phyloP scores from a whole-genome alignment of 2,113 vertebrate genomes.

The Rallus limicola region DNA sequence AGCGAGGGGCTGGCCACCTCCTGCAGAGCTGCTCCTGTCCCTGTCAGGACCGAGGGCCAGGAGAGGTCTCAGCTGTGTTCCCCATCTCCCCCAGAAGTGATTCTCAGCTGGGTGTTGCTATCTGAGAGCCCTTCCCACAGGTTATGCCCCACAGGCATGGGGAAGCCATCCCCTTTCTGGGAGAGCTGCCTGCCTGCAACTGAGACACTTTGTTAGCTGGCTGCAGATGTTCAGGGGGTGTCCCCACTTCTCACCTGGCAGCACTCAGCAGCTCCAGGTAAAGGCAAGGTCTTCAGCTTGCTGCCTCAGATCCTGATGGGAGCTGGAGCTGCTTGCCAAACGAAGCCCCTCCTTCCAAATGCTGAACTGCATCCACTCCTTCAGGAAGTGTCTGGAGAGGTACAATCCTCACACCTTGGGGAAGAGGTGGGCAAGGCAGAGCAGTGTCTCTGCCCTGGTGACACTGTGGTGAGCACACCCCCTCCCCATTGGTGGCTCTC shows the following conservation, averaged over 20 bases:
- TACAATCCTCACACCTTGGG: rapidly evolving
- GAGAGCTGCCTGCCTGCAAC: background rate
- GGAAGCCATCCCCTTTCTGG: background rate
- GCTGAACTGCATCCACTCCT: background rate
- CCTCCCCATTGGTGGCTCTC: background rate
- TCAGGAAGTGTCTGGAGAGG: rapidly evolving
- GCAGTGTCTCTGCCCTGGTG: background rate
- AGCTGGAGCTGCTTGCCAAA: background rate
- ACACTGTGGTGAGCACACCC: rapidly evolving
- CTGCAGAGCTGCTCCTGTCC: background rate
- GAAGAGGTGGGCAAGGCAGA: background rate
- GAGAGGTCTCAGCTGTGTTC: background rate
- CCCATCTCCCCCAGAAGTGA: background rate
- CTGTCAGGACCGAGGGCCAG: background rate
- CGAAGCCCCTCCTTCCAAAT: background rate
- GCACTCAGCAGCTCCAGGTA: background rate
- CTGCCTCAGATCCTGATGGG: background rate
- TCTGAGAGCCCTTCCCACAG: rapidly evolving
- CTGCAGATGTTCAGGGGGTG: background rate
- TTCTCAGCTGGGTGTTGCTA: rapidly evolving
- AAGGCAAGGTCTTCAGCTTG: background rate
- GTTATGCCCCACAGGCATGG: rapidly evolving
- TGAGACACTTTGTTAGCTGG: background rate
- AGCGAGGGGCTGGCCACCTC: background rate
- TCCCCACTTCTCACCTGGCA: background rate